Conservation (phyloP, 2,888 invertebrate genomes). For the Drosophila peninsularis region DNA sequence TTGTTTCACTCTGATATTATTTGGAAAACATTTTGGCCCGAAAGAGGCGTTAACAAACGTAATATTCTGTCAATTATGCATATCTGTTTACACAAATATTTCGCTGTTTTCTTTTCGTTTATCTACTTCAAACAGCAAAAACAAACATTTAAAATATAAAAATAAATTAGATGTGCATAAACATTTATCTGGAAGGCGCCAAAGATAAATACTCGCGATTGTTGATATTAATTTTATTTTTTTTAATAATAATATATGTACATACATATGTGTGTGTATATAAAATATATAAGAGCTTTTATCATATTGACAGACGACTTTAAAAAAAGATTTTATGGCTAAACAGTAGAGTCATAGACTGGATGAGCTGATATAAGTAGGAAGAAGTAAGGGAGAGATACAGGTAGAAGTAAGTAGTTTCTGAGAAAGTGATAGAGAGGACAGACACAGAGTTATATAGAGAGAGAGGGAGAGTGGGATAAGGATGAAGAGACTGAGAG, state of each 20-base stretch:
- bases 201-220: slow-evolving; percentile 4
- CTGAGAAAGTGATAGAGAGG: neutral
- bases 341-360: neutral
- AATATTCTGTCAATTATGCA: slow-evolving; percentile 5
- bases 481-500: neutral
- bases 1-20: slow-evolving; percentile 7
- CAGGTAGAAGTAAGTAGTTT: neutral
- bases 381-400: too few relatives aligned
- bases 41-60: slow-evolving; percentile 1
- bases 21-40: neutral
- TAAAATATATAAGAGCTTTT: neutral
- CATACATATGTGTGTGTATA: neutral
- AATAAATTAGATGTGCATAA: slow-evolving; percentile 4
- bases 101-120: slow-evolving; percentile 1
- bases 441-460: too few relatives aligned
- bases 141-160: slow-evolving; percentile 9
- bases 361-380: neutral
- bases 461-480: neutral
- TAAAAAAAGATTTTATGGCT: neutral
- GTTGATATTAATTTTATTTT: neutral
- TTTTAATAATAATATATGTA: neutral
- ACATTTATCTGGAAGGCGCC: slow-evolving; percentile 9
- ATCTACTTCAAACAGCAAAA: slow-evolving; percentile 10
- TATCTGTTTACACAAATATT: slow-evolving; percentile 3
- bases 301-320: neutral